Evolutionary conservation across 1,140 invertebrate genomes (phyloP), one percentile per base, ranked within the genome.

Genomic region (Aradophagus sp.): DNA sequence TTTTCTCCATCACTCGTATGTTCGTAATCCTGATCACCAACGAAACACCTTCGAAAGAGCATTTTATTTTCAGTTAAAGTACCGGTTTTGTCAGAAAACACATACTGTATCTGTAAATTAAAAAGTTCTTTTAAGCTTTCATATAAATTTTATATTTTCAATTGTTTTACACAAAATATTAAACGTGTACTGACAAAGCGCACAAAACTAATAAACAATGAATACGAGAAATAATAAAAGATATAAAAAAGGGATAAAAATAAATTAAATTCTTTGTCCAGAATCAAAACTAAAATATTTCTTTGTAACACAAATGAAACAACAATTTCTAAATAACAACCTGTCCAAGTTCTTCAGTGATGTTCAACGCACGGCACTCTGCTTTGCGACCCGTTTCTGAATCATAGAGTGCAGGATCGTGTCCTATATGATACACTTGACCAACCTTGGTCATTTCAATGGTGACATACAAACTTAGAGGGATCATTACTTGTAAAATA

Each of bases 61-160:
- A 99, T 99, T 83, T 96, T 94, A 81, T 99, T 99, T 83, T 99
- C 97, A 5, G 97, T 99, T 11, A 99, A 85, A 1, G 97, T 99
- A 4, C 97, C 97, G 1, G 97, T 99, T 84, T 99, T 99, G 81
- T 99, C 97, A 6, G 95, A 98, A 86, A 99, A 98, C 35, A 99
- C 89, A 80, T 98, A 98, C 77, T 97, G 93, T 16, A 99, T 92
- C 88, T 91, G 77, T 5, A 75, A 76, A 62, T 13, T 44, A 59
- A 23, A 41, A 52, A 12, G 13, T 31, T 10, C 8, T n/a, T n/a
- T n/a, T n/a, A n/a, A n/a, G n/a, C n/a, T n/a, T n/a, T n/a, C n/a
- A n/a, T n/a, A n/a, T n/a, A n/a, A n/a, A n/a, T n/a, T n/a, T n/a
- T n/a, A n/a, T n/a, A n/a, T n/a, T n/a, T n/a, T n/a, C n/a, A n/a